Evolutionary conservation across 2,888 invertebrate genomes (phyloP).

Genomic region (Stegana nigrithorax): DNA sequence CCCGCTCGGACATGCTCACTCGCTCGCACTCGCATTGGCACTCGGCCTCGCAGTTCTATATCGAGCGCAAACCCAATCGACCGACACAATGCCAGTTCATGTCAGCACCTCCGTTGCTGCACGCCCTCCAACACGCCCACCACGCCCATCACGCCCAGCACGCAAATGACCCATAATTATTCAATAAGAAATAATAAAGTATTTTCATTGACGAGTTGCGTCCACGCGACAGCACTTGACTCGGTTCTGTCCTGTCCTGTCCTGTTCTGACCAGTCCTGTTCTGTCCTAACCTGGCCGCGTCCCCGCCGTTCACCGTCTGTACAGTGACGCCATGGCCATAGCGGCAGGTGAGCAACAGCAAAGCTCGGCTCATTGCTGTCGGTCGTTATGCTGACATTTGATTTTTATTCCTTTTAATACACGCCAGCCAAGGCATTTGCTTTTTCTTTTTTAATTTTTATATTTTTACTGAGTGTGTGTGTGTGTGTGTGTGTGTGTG

Average conservation of each 20-base stretch:
- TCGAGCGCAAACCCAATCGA: neutral
- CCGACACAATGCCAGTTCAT: neutral
- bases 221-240: neutral
- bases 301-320: no score
- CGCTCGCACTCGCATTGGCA: no score
- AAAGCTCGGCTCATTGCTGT: neutral
- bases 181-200: conserved; percentile 65
- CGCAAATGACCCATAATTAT: conserved; percentile 65
- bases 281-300: no score
- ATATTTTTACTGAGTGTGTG: neutral
- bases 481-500: conserved; percentile 1
- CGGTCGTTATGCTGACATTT: conserved; percentile 8
- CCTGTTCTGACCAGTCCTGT: neutral
- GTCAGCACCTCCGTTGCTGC: neutral
- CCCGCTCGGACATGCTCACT: no score
- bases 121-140: conserved; percentile 12
- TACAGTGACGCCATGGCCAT: no score
- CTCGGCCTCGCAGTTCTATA: no score
- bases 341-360: conserved; percentile 31
- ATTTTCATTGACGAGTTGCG: conserved; percentile 18
- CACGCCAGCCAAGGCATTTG: no score
- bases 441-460: neutral
- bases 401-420: conserved; percentile 2
- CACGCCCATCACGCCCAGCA: conserved; percentile 31
- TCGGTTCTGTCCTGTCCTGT: neutral